Conservation (phyloP, 2,797 vertebrate species). For the Lateolabrax maculatus region DNA sequence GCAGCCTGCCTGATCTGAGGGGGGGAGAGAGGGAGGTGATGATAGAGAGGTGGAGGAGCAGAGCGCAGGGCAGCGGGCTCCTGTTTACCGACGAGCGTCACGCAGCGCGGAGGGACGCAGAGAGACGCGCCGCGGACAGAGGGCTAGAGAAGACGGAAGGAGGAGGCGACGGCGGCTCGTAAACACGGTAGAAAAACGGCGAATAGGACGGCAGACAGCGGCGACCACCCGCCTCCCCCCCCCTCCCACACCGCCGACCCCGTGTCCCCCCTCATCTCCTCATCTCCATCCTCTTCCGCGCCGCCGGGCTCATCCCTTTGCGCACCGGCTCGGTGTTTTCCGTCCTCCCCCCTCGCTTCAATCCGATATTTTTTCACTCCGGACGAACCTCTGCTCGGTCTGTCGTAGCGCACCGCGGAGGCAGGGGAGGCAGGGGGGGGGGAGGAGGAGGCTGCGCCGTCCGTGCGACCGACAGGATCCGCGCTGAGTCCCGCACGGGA, state of each 20-base stretch:
- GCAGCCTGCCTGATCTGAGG: conserved; percentile 24
- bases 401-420: neutral
- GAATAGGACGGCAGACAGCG: conserved; percentile 62
- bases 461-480: conserved; percentile 42
- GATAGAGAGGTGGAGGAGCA: conserved; percentile 38
- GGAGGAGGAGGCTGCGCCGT: conserved; percentile 34
- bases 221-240: conserved; percentile 46
- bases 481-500: conserved; percentile 43
- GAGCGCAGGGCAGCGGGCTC: conserved; percentile 17
- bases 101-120: conserved; percentile 37
- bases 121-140: conserved; percentile 47
- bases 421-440: neutral
- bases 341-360: no score
- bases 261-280: conserved; percentile 55
- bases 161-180: conserved; percentile 66
- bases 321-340: neutral
- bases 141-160: conserved; percentile 40
- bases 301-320: conserved; percentile 14
- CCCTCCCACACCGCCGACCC: conserved; percentile 43
- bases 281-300: conserved; percentile 63
- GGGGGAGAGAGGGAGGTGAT: conserved; percentile 22
- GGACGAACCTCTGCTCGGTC: neutral
- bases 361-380: no score
- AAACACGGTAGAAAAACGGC: conserved; percentile 75
- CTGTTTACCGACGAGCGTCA: conserved; percentile 53